Conservation (phyloP, 2,113 vertebrate species). For the Rhombomys opimus region DNA sequence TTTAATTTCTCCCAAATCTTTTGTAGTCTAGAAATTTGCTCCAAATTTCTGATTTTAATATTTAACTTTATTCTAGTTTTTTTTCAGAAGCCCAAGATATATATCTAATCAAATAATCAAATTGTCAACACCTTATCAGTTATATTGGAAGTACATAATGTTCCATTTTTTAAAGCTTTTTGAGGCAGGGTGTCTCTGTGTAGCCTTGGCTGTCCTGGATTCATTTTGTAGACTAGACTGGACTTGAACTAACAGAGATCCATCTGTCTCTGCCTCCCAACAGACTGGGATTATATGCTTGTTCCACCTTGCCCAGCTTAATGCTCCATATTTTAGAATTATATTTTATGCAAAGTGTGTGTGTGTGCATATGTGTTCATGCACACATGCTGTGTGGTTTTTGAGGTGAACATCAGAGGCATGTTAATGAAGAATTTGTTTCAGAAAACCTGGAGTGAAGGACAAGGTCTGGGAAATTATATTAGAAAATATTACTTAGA, state of each 20-base stretch:
- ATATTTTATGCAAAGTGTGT: not conserved
- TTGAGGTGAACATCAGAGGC: slow-evolving; percentile 28
- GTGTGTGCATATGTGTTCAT: not conserved
- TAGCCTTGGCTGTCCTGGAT: too few species aligned
- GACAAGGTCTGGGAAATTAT: not conserved
- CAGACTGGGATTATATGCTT: too few species aligned
- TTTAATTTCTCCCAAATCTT: slow-evolving; percentile 78
- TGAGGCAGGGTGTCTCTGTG: too few species aligned
- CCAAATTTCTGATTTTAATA: slow-evolving; percentile 75
- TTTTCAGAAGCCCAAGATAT: slow-evolving; percentile 45
- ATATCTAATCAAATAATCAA: not conserved
- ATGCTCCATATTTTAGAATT: slow-evolving; percentile 57
- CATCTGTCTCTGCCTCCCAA: too few species aligned
- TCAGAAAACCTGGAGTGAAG: slow-evolving; percentile 47
- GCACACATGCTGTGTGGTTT: not conserved
- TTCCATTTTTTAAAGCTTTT: not conserved
- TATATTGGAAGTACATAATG: slow-evolving; percentile 41
- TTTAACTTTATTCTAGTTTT: slow-evolving; percentile 43
- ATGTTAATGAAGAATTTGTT: slow-evolving; percentile 44
- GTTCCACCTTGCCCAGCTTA: too few species aligned
- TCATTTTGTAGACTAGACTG: too few species aligned
- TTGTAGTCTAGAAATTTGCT: slow-evolving; percentile 69
- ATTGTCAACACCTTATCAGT: not conserved
- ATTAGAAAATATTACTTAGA: slow-evolving; percentile 44
- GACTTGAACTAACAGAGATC: too few species aligned